Evolutionary conservation across 2,797 vertebrate species (phyloP).

Genomic region (Zenarchopterus dispar): DNA sequence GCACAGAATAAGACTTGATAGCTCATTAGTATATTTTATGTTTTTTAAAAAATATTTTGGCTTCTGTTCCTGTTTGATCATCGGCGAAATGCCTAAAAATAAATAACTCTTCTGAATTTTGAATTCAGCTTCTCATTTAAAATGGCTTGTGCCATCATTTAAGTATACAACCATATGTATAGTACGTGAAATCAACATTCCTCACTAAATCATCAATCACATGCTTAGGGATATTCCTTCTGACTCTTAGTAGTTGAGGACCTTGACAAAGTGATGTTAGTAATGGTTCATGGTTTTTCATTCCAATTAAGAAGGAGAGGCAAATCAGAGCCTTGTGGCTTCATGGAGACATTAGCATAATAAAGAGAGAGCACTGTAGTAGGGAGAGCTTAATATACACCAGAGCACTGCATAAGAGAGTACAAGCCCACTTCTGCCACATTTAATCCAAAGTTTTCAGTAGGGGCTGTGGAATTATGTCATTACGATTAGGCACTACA

Average conservation of each 20-base stretch:
- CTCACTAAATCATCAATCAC: slow-evolving; percentile 35
- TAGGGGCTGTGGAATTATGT: slow-evolving; percentile 32
- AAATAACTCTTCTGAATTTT: slow-evolving; percentile 19
- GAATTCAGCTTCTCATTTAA: slow-evolving; percentile 24
- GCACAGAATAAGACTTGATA: slow-evolving; percentile 3
- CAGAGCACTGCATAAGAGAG: slow-evolving; percentile 40
- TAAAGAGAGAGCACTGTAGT: slow-evolving; percentile 59
- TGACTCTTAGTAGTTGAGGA: slow-evolving; percentile 44
- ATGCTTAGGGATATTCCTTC: slow-evolving; percentile 48
- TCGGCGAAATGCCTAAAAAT: slow-evolving; percentile 16
- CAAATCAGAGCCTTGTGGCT: slow-evolving; percentile 53
- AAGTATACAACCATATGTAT: slow-evolving; percentile 7
- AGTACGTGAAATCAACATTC: slow-evolving; percentile 15
- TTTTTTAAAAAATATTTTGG: slow-evolving; percentile 23
- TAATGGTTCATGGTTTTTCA: slow-evolving; percentile 57
- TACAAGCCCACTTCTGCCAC: slow-evolving; percentile 48
- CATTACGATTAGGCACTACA: slow-evolving; percentile 19
- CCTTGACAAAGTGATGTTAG: slow-evolving; percentile 44
- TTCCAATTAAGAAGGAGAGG: slow-evolving; percentile 58
- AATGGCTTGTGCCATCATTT: not conserved
- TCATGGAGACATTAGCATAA: slow-evolving; percentile 64
- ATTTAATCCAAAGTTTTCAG: slow-evolving; percentile 50
- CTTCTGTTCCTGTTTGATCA: slow-evolving; percentile 13
- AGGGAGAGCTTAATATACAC: slow-evolving; percentile 67
- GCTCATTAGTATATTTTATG: slow-evolving; percentile 24